phyloP scores from a whole-genome alignment of 2,888 invertebrate species.

The Lamellibrachia columna region DNA sequence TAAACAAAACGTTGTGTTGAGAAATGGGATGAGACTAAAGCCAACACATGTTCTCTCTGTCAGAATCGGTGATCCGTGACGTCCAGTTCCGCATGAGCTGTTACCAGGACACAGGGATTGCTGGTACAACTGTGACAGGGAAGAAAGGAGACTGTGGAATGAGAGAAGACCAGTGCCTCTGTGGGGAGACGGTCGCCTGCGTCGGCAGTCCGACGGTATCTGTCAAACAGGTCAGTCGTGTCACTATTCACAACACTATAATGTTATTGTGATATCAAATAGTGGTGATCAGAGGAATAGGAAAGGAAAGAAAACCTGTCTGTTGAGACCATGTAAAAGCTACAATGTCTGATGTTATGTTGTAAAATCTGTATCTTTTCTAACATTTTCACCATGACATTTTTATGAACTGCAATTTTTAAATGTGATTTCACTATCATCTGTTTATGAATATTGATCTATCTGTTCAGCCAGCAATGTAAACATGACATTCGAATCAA shows the following conservation, averaged over 20 bases:
- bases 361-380: no score
- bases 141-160: not conserved
- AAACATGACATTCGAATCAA: no score
- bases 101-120: conserved; percentile 1
- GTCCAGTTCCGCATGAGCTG: conserved; percentile 6
- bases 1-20: no score
- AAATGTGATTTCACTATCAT: no score
- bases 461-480: no score
- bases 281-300: not conserved
- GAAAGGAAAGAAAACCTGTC: not conserved
- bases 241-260: not conserved
- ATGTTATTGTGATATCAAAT: not conserved
- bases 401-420: no score
- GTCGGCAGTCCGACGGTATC: not conserved
- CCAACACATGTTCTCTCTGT: not conserved
- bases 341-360: no score
- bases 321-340: no score
- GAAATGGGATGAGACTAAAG: no score
- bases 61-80: not conserved
- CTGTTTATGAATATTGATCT: no score
- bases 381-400: no score
- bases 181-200: not conserved
- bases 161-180: not conserved
- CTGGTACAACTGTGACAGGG: not conserved
- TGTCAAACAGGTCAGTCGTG: not conserved